Base-by-base conservation (phyloP, 2,113 vertebrate genomes). In the Lophius piscatorius region DNA sequence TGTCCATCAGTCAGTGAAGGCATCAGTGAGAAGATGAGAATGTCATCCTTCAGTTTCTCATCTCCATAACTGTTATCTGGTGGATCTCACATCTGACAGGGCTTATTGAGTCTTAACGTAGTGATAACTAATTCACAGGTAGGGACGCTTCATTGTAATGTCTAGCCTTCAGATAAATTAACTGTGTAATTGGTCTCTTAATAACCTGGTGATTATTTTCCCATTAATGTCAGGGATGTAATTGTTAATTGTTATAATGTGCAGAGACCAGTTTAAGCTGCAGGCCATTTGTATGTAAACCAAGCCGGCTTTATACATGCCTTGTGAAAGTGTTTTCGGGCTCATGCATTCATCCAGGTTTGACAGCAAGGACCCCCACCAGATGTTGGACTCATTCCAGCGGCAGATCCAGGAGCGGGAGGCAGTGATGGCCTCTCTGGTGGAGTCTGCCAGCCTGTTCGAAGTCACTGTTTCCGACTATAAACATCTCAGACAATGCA, bases 381-480 rank as follows among this genome's bases (percentile, higher is more conserved):
- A 91, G 39, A 88, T 89, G 74, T 82, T 99, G 63, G 92, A 95
- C 63, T 29, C 63, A 8, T 91, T 93, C 76, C 91, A 97, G 44
- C 1, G 1, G 3, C 91, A 94, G 87, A 95, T 97, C 80, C 87
- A 88, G 74, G 84, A 91, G 73, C 92, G 94, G 89, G 97, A 98
- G 77, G 81, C 81, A 2, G 81, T 86, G 33, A 93, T 98, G 95
- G 70, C 89, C 34, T 92, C 87, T 0, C 91, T 98, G 66, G 88
- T 84, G 34, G 89, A 94, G 23, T 94, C 95, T 0, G 95, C 95
- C 35, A 76, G 70, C 33, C 87, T 99, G 52, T 99, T 99, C 76
- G 97, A 99, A 87, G 94, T 99, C 79, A 91, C 17, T 1, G 57
- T 95, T 38, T 91, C 95, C 0, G 94, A 98, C 45, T 96, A 92